Conservation (phyloP, 1,140 invertebrate genomes). For the Drosophila orena region DNA sequence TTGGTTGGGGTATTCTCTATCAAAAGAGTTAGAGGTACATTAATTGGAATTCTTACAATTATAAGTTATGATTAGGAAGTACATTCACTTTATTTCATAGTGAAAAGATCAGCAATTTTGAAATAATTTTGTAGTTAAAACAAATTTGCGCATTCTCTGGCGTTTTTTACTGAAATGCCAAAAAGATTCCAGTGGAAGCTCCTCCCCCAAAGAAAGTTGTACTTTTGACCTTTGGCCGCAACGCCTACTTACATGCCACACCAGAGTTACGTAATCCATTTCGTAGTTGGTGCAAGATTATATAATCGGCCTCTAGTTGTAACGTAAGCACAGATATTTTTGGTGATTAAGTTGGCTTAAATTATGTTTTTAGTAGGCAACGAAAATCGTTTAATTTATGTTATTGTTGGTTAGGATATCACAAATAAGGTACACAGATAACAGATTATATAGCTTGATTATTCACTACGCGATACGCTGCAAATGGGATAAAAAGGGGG, state of each 20-base stretch:
- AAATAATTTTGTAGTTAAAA: not conserved
- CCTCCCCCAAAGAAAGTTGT: not conserved
- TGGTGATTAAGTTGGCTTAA: slow-evolving; percentile 25
- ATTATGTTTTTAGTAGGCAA: slow-evolving; percentile 47
- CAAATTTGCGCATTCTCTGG: not conserved
- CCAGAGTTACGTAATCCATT: slow-evolving; percentile 72
- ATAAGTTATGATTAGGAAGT: too few relatives aligned
- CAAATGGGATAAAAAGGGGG: slow-evolving; percentile 6
- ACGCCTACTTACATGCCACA: slow-evolving; percentile 59
- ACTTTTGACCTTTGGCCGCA: slow-evolving; percentile 47
- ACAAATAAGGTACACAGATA: slow-evolving; percentile 83
- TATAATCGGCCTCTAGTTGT: slow-evolving; percentile 39
- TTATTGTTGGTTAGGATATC: slow-evolving; percentile 70
- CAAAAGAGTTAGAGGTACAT: not conserved
- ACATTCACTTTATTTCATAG: too few relatives aligned
- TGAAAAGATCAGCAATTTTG: not conserved
- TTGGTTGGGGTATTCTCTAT: slow-evolving; percentile 3
- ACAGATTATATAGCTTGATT: slow-evolving; percentile 57
- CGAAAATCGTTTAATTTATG: slow-evolving; percentile 41
- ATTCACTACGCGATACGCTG: slow-evolving; percentile 64
- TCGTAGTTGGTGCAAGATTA: slow-evolving; percentile 44
- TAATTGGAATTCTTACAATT: not conserved
- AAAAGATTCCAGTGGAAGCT: not conserved
- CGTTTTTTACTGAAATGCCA: not conserved
- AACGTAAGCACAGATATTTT: slow-evolving; percentile 9